Evolutionary conservation across 2,797 vertebrate species (phyloP).

Genomic region (Ara ararauna): DNA sequence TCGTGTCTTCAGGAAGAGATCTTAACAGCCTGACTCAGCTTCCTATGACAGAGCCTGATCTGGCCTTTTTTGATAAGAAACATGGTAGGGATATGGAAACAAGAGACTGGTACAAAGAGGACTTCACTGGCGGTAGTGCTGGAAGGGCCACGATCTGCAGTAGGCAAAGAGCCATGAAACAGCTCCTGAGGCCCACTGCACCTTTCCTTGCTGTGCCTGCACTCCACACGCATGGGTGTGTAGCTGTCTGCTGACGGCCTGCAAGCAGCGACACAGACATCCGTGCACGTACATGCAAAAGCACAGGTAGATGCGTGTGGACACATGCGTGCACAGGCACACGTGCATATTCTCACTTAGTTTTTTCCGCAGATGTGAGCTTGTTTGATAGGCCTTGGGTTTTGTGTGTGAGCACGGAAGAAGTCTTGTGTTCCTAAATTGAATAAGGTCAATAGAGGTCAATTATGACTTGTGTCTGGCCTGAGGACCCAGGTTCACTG

Average conservation of each 20-base stretch:
- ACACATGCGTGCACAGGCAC: background rate
- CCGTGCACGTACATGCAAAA: background rate
- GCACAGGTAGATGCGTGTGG: background rate
- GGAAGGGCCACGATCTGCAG: background rate
- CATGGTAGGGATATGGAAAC: accelerated
- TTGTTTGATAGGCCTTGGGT: background rate
- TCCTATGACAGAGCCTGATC: background rate
- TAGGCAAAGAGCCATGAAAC: background rate
- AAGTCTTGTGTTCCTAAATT: background rate
- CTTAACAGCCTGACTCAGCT: background rate
- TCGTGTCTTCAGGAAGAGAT: background rate
- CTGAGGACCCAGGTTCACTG: background rate
- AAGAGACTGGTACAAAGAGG: background rate
- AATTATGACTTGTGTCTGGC: slow-evolving; percentile 21
- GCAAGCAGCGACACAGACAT: background rate
- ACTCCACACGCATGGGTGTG: background rate
- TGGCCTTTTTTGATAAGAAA: background rate
- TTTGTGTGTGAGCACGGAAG: background rate
- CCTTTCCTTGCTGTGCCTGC: background rate
- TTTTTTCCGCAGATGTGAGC: background rate
- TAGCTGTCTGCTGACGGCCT: background rate
- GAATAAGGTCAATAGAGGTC: background rate
- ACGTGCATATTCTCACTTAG: background rate
- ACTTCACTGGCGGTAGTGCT: background rate
- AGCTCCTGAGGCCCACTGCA: background rate